These are phyloP conservation scores for Andrena minutula DNA, from an alignment of 2,888 invertebrate genomes.

Conservation along the genomic window DNA sequence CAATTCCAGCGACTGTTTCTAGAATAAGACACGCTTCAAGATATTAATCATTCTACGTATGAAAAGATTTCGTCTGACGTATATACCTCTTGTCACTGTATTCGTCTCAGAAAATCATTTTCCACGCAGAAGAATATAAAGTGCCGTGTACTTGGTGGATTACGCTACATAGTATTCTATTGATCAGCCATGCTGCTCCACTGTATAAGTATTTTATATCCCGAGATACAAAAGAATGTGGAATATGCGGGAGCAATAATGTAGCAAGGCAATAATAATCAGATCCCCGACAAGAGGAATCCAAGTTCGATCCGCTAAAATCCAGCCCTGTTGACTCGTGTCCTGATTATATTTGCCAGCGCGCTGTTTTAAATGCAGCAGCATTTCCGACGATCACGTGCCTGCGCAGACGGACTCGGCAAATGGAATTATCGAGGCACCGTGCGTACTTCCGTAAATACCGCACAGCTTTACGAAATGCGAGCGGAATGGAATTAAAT, in stretches of 20 bases:
- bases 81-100: too few relatives aligned
- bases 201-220: too few relatives aligned
- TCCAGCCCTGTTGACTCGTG: slow-evolving; percentile 52
- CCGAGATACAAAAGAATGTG: neutral
- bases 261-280: neutral
- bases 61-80: too few relatives aligned
- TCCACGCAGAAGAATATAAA: too few relatives aligned
- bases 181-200: too few relatives aligned
- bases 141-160: too few relatives aligned
- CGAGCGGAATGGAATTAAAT: slow-evolving; percentile 68
- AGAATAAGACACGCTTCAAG: too few relatives aligned
- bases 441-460: slow-evolving; percentile 66
- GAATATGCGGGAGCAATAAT: neutral
- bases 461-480: slow-evolving; percentile 57
- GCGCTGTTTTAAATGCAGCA: slow-evolving; percentile 67
- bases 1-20: too few relatives aligned
- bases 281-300: slow-evolving; percentile 5
- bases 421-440: slow-evolving; percentile 67
- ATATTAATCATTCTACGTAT: too few relatives aligned
- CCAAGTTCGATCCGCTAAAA: neutral
- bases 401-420: slow-evolving; percentile 48
- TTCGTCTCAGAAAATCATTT: too few relatives aligned
- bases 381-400: slow-evolving; percentile 57
- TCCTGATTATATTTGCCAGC: slow-evolving; percentile 56
- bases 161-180: too few relatives aligned